Percentiles rank a stretch among this genome's conserved stretches.
Conservation (phyloP, 1,140 invertebrate genomes). For the Bombus terrestris region DNA sequence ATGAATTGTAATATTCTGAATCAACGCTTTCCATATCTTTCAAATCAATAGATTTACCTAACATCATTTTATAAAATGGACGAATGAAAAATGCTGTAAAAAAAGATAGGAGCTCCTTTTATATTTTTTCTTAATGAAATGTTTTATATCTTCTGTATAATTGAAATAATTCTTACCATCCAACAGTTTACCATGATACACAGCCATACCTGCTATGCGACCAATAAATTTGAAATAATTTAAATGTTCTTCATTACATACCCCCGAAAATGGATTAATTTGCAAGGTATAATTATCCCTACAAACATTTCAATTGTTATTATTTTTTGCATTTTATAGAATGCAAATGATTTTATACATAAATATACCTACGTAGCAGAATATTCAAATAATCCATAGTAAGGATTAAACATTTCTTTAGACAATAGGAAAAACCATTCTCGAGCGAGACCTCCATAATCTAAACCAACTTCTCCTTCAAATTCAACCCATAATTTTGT, state of each 20-base stretch:
- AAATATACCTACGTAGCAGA: conserved; percentile 89
- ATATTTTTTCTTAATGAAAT: neutral
- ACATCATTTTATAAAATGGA: conserved; percentile 99
- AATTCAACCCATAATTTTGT: conserved; percentile 99
- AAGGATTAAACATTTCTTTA: conserved; percentile 99
- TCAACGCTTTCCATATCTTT: conserved; percentile 99
- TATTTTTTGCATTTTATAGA: conserved; percentile 13
- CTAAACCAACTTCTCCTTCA: conserved; percentile 97
- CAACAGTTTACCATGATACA: conserved; percentile 98
- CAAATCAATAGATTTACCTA: conserved; percentile 95
- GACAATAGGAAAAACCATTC: conserved; percentile 99
- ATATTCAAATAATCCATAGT: conserved; percentile 99
- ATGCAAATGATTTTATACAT: conserved; percentile 4
- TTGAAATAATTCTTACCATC: conserved; percentile 87
- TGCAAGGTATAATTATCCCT: conserved; percentile 99
- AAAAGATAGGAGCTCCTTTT: neutral
- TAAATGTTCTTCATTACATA: conserved; percentile 98
- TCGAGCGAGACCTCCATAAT: conserved; percentile 98
- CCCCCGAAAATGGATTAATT: conserved; percentile 98
- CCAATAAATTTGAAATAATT: conserved; percentile 99
- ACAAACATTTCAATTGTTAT: conserved; percentile 70
- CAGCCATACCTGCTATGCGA: conserved; percentile 98
- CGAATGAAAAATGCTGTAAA: conserved; percentile 97
- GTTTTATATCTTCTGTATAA: conserved; percentile 6
- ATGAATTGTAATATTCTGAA: conserved; percentile 98